Evolutionary conservation across 2,888 invertebrate species (phyloP), one percentile per base, ranked within the genome.

Genomic region (Proisotoma minuta): DNA sequence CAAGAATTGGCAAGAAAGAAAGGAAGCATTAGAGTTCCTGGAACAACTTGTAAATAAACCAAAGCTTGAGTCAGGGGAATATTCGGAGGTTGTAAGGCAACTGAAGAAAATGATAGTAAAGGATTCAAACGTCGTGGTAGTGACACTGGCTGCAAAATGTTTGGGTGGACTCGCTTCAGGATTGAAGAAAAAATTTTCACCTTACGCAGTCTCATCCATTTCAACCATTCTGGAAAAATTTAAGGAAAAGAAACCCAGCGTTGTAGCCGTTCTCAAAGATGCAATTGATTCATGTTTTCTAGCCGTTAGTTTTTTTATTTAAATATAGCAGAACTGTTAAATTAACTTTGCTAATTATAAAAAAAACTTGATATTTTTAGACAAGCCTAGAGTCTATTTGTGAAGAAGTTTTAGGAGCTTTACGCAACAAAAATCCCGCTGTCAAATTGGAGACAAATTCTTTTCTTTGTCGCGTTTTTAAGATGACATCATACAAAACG

Each of bases 1-100:
- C 0, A 96, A 93, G 78, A 97, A 94, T 76, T 99, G 96, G 98
- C 92, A 92, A 76, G 92, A 97, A 61, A 82, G 99, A 27, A 96
- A 95, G 76, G 96, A 97, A 76, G 88, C 89, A 0, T 78, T 99
- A 15, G 97, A 97, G 73, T 81, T 82, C 0, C 77, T 96, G 12
- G 91, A 93, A 69, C 84, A 83, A 69, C 79, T 95, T 22, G 77
- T 91, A 10, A 78, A 80, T 40, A 84, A 84, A 76, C 94, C 91
- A 0, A 94, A 89, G 77, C 78, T 98, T 50, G 94, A 94, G 76
- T 85, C 85, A 70, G 96, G 95, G 0, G 97, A 98, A 76, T 98
- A 94, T 78, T 91, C 90, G 1, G 91, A 94, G 74, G 76, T 97
- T 56, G 88, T 97, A 23, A 83, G 89, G 74, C 87, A 88, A 12